Base-by-base conservation (phyloP, 2,797 vertebrate genomes). In the Adrianichthys oophorus region DNA sequence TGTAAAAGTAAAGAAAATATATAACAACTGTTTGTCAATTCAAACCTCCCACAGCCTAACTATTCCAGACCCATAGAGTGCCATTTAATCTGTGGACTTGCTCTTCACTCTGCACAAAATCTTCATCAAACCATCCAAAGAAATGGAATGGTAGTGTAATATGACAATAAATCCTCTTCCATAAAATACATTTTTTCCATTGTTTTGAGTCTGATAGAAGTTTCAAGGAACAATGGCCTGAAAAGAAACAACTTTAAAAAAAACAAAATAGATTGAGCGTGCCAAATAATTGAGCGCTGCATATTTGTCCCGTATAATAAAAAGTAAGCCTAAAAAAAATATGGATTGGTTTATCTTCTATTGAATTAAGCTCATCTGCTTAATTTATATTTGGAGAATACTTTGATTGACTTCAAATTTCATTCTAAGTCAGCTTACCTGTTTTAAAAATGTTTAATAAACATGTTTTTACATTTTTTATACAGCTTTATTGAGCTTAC, bases 71-170 rank as follows among this genome's bases (percentile, higher is more conserved):
- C 65, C 51, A 70, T 57, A 41, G 17, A 29, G 42, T 48, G 68
- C 48, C 50, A 67, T 21, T 68, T 62, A 21, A 55, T 71, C 62
- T 63, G 48, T 52, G 73, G 14, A 57, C 47, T 54, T 29, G 50
- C 57, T 48, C 32, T 37, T 32, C 32, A 50, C 54, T 42, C 74
- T 59, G 17, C 52, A 52, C 15, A 42, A 16, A 52, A 68, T 46
- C 52, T 55, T 40, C 18, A 54, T 44, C 52, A 58, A 37, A 50
- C 7, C 68, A 29, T 32, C 53, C 59, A 53, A 13, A 48, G 18
- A 23, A 58, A 44, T 65, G 65, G 65, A 56, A 68, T 62, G 54
- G 68, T 52, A 62, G 49, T 69, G 44, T 79, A 68, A 75, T 62
- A 67, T 56, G 58, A 71, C 41, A 55, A 32, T 60, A 48, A 58